A percentile compares a stretch with the other conserved stretches of the same genome.
phyloP scores from a whole-genome alignment of 1,140 invertebrate genomes.

The Rhyacophila brunnea region DNA sequence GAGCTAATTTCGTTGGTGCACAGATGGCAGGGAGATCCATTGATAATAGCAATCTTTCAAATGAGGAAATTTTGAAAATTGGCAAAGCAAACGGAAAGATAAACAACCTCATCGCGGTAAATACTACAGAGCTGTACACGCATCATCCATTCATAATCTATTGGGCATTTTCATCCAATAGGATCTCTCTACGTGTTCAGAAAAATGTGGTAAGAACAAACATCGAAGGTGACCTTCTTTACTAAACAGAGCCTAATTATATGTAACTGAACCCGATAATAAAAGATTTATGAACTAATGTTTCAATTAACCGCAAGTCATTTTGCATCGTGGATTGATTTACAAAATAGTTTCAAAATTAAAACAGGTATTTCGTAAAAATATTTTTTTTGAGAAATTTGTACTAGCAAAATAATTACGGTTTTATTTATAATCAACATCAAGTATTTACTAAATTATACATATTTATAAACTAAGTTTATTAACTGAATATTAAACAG shows the following conservation, averaged over 20 bases:
- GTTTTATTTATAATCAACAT: too few species aligned
- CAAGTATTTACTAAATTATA: too few species aligned
- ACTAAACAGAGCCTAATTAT: background rate
- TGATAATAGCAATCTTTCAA: background rate
- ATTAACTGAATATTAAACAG: too few species aligned
- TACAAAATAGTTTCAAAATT: too few species aligned
- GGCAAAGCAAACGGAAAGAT: slow-evolving; percentile 25
- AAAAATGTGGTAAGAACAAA: slow-evolving; percentile 21
- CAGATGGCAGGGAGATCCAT: background rate
- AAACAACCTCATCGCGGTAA: slow-evolving; percentile 6
- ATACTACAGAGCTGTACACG: slow-evolving; percentile 27
- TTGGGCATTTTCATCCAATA: slow-evolving; percentile 29
- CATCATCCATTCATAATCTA: slow-evolving; percentile 21
- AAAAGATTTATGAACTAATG: background rate
- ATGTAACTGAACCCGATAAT: background rate
- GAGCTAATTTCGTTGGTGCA: background rate
- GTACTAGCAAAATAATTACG: too few species aligned
- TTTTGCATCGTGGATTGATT: too few species aligned
- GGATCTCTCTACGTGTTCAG: slow-evolving; percentile 18
- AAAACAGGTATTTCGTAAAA: too few species aligned
- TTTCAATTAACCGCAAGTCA: background rate
- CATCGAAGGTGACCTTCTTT: too few species aligned
- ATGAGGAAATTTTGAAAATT: slow-evolving; percentile 15
- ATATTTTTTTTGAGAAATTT: too few species aligned
- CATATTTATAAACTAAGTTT: too few species aligned